phyloP scores from a whole-genome alignment of 2,113 vertebrate species.

The Oryzias javanicus region DNA sequence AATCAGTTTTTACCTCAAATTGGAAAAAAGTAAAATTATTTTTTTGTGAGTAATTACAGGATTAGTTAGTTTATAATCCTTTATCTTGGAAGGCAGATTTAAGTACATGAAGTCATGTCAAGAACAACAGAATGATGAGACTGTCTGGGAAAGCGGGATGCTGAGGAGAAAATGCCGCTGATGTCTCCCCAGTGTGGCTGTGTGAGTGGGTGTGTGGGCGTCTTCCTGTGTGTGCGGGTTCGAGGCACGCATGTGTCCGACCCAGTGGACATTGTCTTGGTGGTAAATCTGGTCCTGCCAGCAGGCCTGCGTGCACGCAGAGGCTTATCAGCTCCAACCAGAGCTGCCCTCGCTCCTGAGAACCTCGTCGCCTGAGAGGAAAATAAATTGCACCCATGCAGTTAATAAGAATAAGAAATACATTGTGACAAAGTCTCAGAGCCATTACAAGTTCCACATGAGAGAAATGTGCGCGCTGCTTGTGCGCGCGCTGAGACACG shows the following conservation, averaged over 20 bases:
- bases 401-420: conserved; percentile 94
- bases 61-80: too few relatives aligned
- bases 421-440: conserved; percentile 86
- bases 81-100: too few relatives aligned
- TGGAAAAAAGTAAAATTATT: too few relatives aligned
- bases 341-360: conserved; percentile 83
- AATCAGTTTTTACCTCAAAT: too few relatives aligned
- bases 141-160: background rate
- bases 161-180: conserved; percentile 1
- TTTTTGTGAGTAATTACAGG: too few relatives aligned
- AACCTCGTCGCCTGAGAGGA: conserved; percentile 90
- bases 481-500: conserved; percentile 48
- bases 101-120: too few relatives aligned
- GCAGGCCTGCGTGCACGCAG: conserved; percentile 78
- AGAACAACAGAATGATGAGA: too few relatives aligned
- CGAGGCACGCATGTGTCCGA: conserved; percentile 57
- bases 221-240: conserved; percentile 21
- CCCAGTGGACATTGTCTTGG: conserved; percentile 90
- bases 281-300: conserved; percentile 89
- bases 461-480: conserved; percentile 66
- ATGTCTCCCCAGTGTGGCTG: conserved; percentile 15
- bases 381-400: conserved; percentile 94
- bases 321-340: conserved; percentile 91
- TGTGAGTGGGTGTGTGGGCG: conserved; percentile 25
- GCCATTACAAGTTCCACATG: conserved; percentile 71